Base-by-base conservation (phyloP, 2,888 invertebrate genomes). In the Chrysotoxum bicinctum region DNA sequence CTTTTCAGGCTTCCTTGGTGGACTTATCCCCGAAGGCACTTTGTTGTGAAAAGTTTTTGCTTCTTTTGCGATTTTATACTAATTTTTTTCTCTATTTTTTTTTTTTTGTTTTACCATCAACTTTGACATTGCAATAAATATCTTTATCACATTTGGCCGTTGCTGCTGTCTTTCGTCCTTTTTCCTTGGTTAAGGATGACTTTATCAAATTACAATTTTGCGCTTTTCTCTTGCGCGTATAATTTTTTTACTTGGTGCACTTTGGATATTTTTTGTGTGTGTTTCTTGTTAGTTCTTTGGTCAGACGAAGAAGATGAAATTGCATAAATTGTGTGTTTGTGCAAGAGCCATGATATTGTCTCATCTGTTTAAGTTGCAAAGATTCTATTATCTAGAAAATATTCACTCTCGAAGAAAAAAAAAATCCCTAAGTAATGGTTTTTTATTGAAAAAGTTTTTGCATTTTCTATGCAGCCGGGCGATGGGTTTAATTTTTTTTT, bases 151-250 rank as follows among this genome's bases (percentile, higher is more conserved):
- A 40, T 72, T 58, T 58, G 54, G 52, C 35, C 35, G 23, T 50
- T 19, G 12, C 21, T 26, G 40, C 9, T n/a, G 3, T 19, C 12
- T 1, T 50, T 12, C 23, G 2, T 50, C 10, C 4, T 50, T 8
- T 23, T 21, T n/a, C 40, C 32, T 6, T 21, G 50, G 54, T 40
- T 80, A 26, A 32, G 12, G 81, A 64, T 54, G 70, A 81, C 70
- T 81, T 70, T 76, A 81, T 81, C 70, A 81, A 81, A 81, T 81
- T 81, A 81, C 76, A 76, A 66, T 76, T 75, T 66, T 58, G 16
- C 16, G 43, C 69, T 48, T 70, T 62, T 52, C 21, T 60, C 74
- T 62, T 64, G 26, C 43, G 74, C 54, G 69, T 75, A 45, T 45
- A 32, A 54, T 52, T 58, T 37, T 50, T 69, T 69, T 16, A 21